Evolutionary conservation across 2,888 invertebrate genomes (phyloP).

Genomic region (Troilus luridus): DNA sequence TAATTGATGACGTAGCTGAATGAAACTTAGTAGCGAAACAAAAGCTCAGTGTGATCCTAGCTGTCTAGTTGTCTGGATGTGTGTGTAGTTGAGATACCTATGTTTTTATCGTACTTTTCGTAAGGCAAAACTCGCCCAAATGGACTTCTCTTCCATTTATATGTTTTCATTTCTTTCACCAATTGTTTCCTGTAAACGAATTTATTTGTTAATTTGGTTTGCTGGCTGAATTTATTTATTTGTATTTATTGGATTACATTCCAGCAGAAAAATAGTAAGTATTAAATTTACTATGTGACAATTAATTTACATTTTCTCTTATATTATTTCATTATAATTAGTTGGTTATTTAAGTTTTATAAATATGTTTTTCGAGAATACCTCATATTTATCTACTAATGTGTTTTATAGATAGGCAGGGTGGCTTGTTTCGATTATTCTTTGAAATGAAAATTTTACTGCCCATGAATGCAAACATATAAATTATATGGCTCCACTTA

Average conservation of each 20-base stretch:
- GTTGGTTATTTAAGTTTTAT: neutral
- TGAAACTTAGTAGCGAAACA: neutral
- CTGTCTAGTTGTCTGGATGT: neutral
- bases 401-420: neutral
- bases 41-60: slow-evolving; percentile 19
- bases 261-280: neutral
- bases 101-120: slow-evolving; percentile 38
- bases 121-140: slow-evolving; percentile 32
- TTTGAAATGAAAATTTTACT: neutral
- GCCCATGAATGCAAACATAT: neutral
- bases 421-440: neutral
- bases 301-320: neutral
- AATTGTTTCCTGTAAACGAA: neutral
- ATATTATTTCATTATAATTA: neutral
- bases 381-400: neutral
- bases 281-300: neutral
- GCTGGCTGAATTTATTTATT: neutral
- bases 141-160: slow-evolving; percentile 51
- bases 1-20: slow-evolving; percentile 8
- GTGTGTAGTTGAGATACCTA: neutral
- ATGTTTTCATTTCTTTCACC: slow-evolving; percentile 53
- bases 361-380: neutral
- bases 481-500: neutral
- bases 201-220: slow-evolving; percentile 20
- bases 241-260: neutral